These are phyloP conservation scores for Anas acuta DNA, from an alignment of 2,797 vertebrate genomes.

Conservation along the genomic window DNA sequence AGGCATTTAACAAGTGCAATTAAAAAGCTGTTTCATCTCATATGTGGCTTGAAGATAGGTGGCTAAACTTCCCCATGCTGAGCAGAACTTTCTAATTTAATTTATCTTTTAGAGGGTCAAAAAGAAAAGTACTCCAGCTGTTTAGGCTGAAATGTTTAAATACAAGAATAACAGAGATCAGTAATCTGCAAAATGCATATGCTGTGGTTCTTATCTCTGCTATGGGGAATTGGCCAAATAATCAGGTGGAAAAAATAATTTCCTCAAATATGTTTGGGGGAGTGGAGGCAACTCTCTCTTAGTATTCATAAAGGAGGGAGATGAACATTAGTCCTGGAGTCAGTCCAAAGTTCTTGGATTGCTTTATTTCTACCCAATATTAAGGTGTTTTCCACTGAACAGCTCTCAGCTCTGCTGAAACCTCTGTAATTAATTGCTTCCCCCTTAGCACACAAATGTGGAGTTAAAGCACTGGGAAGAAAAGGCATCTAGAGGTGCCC, in stretches of 20 bases:
- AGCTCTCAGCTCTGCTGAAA: not conserved
- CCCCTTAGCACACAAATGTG: not conserved
- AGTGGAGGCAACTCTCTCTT: not conserved
- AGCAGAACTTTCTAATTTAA: conserved; percentile 14
- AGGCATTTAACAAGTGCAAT: conserved; percentile 18
- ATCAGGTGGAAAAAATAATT: conserved; percentile 48
- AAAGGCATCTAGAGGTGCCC: not conserved
- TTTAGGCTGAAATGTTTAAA: not conserved
- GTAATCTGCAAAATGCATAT: conserved; percentile 35
- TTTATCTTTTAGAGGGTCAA: not conserved
- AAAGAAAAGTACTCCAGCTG: not conserved
- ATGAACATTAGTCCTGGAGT: not conserved
- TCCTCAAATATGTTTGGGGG: not conserved
- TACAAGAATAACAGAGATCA: not conserved
- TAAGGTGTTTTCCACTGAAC: conserved; percentile 14
- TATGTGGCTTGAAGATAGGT: not conserved
- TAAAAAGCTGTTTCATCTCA: not conserved
- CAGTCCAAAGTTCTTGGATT: not conserved
- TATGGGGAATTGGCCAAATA: conserved; percentile 25
- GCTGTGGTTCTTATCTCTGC: conserved; percentile 44
- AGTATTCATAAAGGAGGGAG: not conserved
- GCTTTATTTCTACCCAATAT: conserved; percentile 42
- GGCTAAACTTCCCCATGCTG: not conserved
- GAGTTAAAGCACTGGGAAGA: not conserved
- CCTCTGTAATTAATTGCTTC: conserved; percentile 56